Evolutionary conservation across 2,797 vertebrate genomes (phyloP).

Genomic region (Allobates femoralis): DNA sequence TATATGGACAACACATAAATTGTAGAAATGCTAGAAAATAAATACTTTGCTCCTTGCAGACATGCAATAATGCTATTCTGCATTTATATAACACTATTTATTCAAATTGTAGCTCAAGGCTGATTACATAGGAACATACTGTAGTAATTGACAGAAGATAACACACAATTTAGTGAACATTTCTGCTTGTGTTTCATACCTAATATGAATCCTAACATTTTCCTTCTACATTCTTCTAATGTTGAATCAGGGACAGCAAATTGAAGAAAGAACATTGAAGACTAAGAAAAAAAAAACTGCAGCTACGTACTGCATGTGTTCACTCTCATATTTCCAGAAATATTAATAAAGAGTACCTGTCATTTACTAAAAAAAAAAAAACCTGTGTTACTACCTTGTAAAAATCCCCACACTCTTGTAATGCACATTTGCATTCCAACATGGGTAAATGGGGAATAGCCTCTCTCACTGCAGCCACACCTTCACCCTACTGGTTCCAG

Average conservation of each 20-base stretch:
- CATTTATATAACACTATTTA: slow-evolving; percentile 61
- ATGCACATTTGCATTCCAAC: no score
- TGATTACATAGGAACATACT: slow-evolving; percentile 1
- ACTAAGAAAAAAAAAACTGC: background rate
- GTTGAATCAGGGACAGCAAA: background rate
- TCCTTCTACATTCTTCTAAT: background rate
- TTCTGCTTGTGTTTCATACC: slow-evolving; percentile 7
- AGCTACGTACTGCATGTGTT: no score
- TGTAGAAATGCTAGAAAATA: slow-evolving; percentile 42
- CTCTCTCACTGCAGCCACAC: no score
- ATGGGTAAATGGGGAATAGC: no score
- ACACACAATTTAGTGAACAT: slow-evolving; percentile 30
- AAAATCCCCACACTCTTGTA: no score
- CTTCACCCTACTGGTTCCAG: no score
- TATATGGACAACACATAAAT: slow-evolving; percentile 30
- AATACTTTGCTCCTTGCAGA: slow-evolving; percentile 49
- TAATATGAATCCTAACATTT: slow-evolving; percentile 4
- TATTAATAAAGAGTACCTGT: no score
- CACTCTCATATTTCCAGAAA: no score
- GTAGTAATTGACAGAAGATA: slow-evolving; percentile 42
- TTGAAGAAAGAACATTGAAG: no score
- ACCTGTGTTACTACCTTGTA: no score
- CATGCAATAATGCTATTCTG: slow-evolving; percentile 52
- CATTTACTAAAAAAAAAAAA: no score
- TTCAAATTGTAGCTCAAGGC: slow-evolving; percentile 54